Evolutionary conservation across 2,888 invertebrate species (phyloP).

Genomic region (Parnassius smintheus): DNA sequence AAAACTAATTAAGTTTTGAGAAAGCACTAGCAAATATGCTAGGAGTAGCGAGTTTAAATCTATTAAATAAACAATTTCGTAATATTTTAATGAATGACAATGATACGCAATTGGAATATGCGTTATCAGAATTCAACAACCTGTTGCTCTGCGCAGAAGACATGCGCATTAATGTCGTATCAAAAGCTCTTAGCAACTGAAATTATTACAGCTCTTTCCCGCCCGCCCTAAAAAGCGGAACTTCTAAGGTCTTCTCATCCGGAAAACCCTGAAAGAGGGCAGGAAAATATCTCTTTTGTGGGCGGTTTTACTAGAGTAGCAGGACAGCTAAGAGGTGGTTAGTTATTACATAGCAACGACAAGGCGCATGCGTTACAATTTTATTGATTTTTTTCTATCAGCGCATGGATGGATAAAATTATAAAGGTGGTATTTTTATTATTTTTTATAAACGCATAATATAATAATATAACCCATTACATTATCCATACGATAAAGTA

Average conservation of each 20-base stretch:
- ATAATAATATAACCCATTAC: not conserved
- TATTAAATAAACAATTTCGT: too few relatives aligned
- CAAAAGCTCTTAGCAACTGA: constrained; percentile 2
- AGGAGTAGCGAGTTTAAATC: too few relatives aligned
- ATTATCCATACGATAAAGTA: not conserved
- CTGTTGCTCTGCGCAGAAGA: constrained; percentile 46
- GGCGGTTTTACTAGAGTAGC: constrained; percentile 68
- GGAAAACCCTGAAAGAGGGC: constrained; percentile 69
- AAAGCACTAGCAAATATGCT: too few relatives aligned
- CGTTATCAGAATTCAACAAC: too few relatives aligned
- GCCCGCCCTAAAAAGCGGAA: constrained; percentile 67
- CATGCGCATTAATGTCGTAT: constrained; percentile 45
- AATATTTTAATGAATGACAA: too few relatives aligned
- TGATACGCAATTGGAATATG: too few relatives aligned
- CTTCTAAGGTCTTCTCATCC: constrained; percentile 56
- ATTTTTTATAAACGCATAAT: not conserved
- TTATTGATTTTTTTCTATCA: constrained; percentile 20
- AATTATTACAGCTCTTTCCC: constrained; percentile 30
- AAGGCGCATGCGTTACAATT: constrained; percentile 24
- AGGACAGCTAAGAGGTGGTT: constrained; percentile 41
- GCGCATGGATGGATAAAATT: not conserved
- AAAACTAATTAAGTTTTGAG: too few relatives aligned
- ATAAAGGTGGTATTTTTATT: constrained; percentile 2
- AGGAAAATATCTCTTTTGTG: constrained; percentile 77
- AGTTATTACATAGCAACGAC: constrained; percentile 4